Conservation (phyloP, 30 jellyfish, hydroid and myxozoan species). For the Cassiopea andromeda region DNA sequence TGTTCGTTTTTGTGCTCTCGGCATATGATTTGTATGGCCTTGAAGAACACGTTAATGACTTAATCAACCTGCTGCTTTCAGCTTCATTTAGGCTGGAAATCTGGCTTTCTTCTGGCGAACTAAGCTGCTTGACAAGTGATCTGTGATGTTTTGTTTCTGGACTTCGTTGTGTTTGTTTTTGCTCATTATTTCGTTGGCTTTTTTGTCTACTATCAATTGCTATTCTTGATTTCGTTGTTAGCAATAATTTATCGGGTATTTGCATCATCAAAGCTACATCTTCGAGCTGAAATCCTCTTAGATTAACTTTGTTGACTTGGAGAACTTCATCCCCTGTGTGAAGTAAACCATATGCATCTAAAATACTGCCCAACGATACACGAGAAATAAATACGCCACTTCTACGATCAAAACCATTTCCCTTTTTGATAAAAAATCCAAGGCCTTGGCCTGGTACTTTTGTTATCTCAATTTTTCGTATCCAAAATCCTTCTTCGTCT, state of each 20-base stretch:
- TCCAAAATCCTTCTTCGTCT: slow-evolving; percentile 78
- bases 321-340: slow-evolving; percentile 94
- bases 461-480: slow-evolving; percentile 83
- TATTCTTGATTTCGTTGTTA: slow-evolving; percentile 83
- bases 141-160: slow-evolving; percentile 14
- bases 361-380: slow-evolving; percentile 89
- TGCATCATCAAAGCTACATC: slow-evolving; percentile 94
- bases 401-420: slow-evolving; percentile 86
- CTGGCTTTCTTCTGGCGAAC: slow-evolving; percentile 14
- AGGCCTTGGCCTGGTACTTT: slow-evolving; percentile 92
- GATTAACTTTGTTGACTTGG: slow-evolving; percentile 74
- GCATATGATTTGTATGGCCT: slow-evolving; percentile 8
- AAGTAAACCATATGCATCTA: slow-evolving; percentile 78
- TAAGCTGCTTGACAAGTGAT: slow-evolving; percentile 24
- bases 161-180: background rate
- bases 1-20: background rate
- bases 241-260: slow-evolving; percentile 71
- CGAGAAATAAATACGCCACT: slow-evolving; percentile 94
- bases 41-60: slow-evolving; percentile 30
- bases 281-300: slow-evolving; percentile 78
- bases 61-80: slow-evolving; percentile 3
- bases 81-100: background rate
- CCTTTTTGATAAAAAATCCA: slow-evolving; percentile 89
- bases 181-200: slow-evolving; percentile 8
- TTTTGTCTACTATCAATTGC: slow-evolving; percentile 47